Evolutionary conservation across 2,888 invertebrate species (phyloP), one percentile per base, ranked within the genome.

Genomic region (Sclerodermus sp.): DNA sequence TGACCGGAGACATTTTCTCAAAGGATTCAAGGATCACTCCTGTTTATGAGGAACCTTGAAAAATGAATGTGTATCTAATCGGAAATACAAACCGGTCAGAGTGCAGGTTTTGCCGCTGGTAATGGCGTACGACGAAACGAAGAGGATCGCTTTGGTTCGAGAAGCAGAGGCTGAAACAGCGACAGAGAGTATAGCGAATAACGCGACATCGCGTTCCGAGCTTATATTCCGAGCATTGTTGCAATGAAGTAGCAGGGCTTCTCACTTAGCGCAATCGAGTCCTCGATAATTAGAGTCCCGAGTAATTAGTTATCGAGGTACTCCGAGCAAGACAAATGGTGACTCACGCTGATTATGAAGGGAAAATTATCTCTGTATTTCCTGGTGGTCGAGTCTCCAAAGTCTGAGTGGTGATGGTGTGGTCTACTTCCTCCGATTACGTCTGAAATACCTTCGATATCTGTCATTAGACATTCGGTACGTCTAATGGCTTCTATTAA

Each of bases 401-500:
- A 44, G 17, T 42, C 47, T 39, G 39, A 53, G 45, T 17, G 13
- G 49, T 42, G n/a, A n/a, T n/a, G n/a, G n/a, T n/a, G n/a, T n/a
- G 23, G 23, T 45, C 42, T 40, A 42, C 42, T 53, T 42, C 44
- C 32, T 47, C 48, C 42, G 61, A 65, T 60, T 55, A 42, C 42
- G 49, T 8, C 23, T 62, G 51, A 56, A 51, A 64, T 58, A 54
- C 60, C 60, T 53, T 17, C 38, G 53, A 43, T 59, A 58, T 61
- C 64, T 50, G 51, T 42, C 54, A 42, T 58, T 56, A 48, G 49
- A 53, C 63, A 53, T 58, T 59, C 51, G 39, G 42, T 42, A 49
- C 57, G 50, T 44, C 55, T 67, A 69, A 69, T 64, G 66, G 68
- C 54, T 55, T 47, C 53, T 59, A 66, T 67, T 62, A 68, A 68